phyloP scores from a whole-genome alignment of 2,888 invertebrate genomes.

The Orthosia incerta region DNA sequence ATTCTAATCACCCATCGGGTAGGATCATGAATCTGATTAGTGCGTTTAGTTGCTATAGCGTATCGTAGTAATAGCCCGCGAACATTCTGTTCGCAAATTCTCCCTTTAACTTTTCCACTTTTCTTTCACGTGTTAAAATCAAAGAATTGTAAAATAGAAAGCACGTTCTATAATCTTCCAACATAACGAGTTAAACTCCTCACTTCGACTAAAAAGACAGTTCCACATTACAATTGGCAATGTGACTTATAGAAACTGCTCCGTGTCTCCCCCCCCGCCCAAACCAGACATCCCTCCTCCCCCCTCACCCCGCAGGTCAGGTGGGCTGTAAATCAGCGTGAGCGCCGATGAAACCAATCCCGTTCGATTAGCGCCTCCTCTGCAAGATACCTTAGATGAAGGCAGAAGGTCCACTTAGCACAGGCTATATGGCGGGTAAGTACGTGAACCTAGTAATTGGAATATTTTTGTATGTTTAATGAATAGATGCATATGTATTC shows the following conservation, averaged over 20 bases:
- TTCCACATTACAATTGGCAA: conserved; percentile 36
- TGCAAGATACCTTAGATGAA: background rate
- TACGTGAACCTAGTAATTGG: background rate
- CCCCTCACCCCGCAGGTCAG: conserved; percentile 44
- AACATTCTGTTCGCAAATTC: background rate
- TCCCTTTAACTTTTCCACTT: too few species aligned
- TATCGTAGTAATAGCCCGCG: background rate
- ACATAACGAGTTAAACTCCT: background rate
- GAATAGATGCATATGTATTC: too few species aligned
- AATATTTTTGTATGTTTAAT: too few species aligned
- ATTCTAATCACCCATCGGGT: background rate
- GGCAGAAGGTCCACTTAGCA: conserved; percentile 23
- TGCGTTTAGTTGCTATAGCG: too few species aligned
- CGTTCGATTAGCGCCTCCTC: conserved; percentile 73
- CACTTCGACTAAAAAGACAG: background rate
- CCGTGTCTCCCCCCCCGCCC: background rate
- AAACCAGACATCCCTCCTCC: background rate
- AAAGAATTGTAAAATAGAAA: too few species aligned
- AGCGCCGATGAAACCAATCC: conserved; percentile 73
- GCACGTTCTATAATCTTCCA: background rate
- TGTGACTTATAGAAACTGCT: conserved; percentile 34
- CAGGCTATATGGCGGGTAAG: background rate
- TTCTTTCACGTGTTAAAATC: too few species aligned
- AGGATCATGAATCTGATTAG: background rate
- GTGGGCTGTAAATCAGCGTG: conserved; percentile 72